These are phyloP conservation scores for Rallus limicola DNA, from an alignment of 2,113 vertebrate genomes.

Conservation along the genomic window DNA sequence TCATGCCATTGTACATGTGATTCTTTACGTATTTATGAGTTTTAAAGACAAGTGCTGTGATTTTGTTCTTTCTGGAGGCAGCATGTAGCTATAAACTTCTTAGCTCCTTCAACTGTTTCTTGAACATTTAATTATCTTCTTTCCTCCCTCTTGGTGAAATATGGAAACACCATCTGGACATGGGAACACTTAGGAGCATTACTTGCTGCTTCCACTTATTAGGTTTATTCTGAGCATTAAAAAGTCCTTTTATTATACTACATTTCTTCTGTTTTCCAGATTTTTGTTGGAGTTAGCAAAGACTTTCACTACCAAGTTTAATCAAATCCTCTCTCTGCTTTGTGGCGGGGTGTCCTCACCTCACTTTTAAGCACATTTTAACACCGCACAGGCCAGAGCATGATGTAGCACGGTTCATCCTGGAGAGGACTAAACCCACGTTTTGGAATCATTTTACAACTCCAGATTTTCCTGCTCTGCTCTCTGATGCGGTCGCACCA, in stretches of 20 bases:
- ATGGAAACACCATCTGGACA: neutral
- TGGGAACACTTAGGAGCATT: neutral
- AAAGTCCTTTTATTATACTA: neutral
- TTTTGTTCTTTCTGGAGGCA: neutral
- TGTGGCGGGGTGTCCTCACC: neutral
- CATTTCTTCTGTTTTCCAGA: neutral
- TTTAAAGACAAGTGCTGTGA: neutral
- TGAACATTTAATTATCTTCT: neutral
- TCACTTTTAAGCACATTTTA: neutral
- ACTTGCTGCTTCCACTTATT: neutral
- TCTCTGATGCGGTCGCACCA: neutral
- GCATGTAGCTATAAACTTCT: neutral
- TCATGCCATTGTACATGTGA: neutral
- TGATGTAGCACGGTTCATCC: neutral
- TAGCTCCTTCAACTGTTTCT: neutral
- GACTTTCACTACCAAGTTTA: neutral
- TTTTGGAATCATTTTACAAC: neutral
- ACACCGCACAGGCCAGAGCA: neutral
- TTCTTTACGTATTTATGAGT: neutral
- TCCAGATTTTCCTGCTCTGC: neutral
- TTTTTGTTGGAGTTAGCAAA: neutral
- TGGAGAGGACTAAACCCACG: neutral
- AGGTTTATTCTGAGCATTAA: neutral
- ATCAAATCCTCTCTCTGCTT: neutral
- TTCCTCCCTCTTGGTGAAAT: neutral